Conservation (phyloP, 1,140 invertebrate genomes). For the Drosophila nikananu region DNA sequence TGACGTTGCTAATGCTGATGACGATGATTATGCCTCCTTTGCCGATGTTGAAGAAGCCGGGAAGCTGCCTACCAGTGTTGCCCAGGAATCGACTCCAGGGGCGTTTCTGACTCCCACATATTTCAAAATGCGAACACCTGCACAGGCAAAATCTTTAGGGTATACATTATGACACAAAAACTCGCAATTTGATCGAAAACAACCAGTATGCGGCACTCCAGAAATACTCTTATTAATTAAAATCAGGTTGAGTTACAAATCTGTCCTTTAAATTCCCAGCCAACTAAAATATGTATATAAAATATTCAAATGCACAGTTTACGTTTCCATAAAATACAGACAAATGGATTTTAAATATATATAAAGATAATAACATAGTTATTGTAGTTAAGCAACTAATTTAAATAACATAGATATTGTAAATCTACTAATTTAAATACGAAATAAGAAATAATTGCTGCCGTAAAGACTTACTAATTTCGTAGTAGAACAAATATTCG, state of each 20-base stretch:
- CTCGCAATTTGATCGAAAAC: background rate
- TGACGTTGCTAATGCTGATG: conserved; percentile 71
- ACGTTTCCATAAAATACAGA: no score
- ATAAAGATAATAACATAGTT: no score
- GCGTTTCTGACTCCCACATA: background rate
- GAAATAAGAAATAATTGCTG: no score
- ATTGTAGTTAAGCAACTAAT: no score
- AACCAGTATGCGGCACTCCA: background rate
- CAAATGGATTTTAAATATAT: no score
- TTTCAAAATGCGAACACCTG: background rate
- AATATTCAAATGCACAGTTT: no score
- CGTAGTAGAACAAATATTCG: no score
- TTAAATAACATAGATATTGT: no score
- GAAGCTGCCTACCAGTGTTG: conserved; percentile 35
- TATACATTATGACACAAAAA: background rate
- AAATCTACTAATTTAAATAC: no score
- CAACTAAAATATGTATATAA: no score
- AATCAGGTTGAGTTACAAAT: background rate
- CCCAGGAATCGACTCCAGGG: background rate
- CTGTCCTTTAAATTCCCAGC: no score
- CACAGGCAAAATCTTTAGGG: background rate
- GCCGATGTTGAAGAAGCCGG: conserved; percentile 16
- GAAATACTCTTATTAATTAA: background rate
- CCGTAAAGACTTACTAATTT: no score
- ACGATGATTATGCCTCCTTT: conserved; percentile 32